These are phyloP conservation scores for Mesochorus sp. DNA, from an alignment of 2,888 invertebrate genomes.

Conservation along the genomic window DNA sequence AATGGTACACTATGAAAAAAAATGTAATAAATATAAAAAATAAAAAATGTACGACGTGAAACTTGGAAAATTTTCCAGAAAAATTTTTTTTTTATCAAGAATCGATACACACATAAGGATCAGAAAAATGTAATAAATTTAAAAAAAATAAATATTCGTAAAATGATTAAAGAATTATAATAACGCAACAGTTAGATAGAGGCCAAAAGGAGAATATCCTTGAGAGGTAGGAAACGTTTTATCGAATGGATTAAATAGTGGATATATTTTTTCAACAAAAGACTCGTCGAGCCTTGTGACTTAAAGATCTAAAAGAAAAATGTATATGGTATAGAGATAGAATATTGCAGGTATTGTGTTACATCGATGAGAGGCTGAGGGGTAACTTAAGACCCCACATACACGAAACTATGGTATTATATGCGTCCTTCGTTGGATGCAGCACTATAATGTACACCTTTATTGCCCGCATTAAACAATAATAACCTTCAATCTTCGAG, in stretches of 20 bases:
- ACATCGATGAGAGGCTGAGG: constrained; percentile 64
- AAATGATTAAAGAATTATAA: too few relatives aligned
- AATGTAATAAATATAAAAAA: too few relatives aligned
- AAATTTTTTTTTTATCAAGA: too few relatives aligned
- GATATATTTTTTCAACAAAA: not conserved
- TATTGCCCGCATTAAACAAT: constrained; percentile 73
- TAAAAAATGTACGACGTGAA: too few relatives aligned
- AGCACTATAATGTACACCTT: constrained; percentile 68
- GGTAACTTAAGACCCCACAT: constrained; percentile 63
- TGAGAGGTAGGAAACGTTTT: not conserved
- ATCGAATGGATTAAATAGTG: not conserved
- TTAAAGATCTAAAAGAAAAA: not conserved
- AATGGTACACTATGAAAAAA: too few relatives aligned
- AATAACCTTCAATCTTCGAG: constrained; percentile 71
- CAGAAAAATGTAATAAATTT: too few relatives aligned
- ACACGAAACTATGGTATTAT: constrained; percentile 61
- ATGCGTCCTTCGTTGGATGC: constrained; percentile 58
- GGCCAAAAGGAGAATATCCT: too few relatives aligned
- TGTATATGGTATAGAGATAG: not conserved
- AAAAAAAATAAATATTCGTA: too few relatives aligned
- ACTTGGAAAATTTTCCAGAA: too few relatives aligned
- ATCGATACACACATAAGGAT: too few relatives aligned
- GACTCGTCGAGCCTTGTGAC: not conserved
- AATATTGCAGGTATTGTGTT: constrained; percentile 47
- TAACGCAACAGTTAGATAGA: too few relatives aligned